These are phyloP conservation scores for Boleophthalmus pectinirostris DNA, from an alignment of 2,113 vertebrate genomes.

Conservation along the genomic window DNA sequence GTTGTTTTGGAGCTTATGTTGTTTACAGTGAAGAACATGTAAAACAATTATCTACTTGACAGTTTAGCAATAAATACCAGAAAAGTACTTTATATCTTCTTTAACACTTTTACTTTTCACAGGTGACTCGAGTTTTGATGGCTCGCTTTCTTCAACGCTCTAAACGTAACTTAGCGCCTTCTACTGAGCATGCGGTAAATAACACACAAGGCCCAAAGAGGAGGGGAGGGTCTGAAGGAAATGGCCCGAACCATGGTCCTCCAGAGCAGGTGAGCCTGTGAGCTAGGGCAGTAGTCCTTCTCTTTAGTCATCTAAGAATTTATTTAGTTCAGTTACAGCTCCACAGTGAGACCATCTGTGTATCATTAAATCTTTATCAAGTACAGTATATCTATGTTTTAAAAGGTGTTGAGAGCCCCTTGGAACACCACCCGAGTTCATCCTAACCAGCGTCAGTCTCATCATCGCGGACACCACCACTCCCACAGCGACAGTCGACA, in stretches of 20 bases:
- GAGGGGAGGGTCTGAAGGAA: constrained; percentile 58
- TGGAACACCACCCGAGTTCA: constrained; percentile 69
- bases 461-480: constrained; percentile 74
- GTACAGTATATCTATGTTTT: not conserved
- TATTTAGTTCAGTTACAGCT: too few relatives aligned
- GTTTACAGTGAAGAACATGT: not conserved
- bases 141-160: constrained; percentile 92
- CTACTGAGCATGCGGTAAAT: constrained; percentile 73
- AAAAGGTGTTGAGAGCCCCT: constrained; percentile 79
- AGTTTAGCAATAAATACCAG: too few relatives aligned
- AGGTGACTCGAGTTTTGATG: constrained; percentile 86
- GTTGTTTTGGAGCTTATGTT: not conserved
- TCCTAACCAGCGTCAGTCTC: constrained; percentile 60
- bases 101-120: constrained; percentile 29
- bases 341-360: not conserved
- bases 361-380: not conserved
- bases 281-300: not conserved
- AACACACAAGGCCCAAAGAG: constrained; percentile 80
- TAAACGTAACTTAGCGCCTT: constrained; percentile 78
- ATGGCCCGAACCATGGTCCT: constrained; percentile 50
- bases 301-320: too few relatives aligned
- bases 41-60: not conserved
- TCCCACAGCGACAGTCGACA: constrained; percentile 80
- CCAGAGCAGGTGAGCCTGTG: constrained; percentile 73
- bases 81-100: not conserved